These are phyloP conservation scores for Cyanoramphus novaezelandiae DNA, from an alignment of 2,113 vertebrate species.

Conservation along the genomic window DNA sequence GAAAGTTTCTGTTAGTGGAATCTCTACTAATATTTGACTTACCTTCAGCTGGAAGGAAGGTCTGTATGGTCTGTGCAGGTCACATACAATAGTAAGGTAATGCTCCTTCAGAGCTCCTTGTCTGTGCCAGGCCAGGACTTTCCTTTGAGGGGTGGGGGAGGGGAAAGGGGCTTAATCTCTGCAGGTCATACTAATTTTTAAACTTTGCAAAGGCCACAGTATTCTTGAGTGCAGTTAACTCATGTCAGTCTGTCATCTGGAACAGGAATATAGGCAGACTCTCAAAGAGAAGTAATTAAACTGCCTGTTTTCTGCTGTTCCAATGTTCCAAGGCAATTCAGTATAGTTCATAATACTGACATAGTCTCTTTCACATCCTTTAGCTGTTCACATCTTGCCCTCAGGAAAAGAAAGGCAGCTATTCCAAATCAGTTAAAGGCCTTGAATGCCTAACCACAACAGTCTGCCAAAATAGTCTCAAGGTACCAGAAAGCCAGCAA, in stretches of 20 bases:
- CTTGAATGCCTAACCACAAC: background rate
- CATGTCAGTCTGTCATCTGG: background rate
- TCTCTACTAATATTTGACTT: background rate
- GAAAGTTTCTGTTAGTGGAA: background rate
- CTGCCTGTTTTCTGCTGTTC: background rate
- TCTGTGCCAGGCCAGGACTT: background rate
- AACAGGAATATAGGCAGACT: background rate
- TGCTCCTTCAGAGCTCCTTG: background rate
- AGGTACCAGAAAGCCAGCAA: background rate
- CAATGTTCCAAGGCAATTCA: background rate
- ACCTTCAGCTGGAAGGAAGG: background rate
- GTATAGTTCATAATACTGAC: background rate
- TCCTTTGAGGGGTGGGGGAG: background rate
- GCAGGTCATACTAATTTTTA: background rate
- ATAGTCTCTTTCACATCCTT: background rate
- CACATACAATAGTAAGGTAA: fast-evolving
- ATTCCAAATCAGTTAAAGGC: background rate
- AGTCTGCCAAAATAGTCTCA: background rate
- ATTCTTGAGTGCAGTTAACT: background rate
- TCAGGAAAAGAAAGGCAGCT: background rate
- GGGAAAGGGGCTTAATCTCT: background rate
- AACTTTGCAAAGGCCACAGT: background rate
- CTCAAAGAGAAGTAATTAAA: background rate
- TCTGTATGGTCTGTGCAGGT: background rate
- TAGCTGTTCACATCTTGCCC: background rate